phyloP scores from a whole-genome alignment of 2,888 invertebrate genomes.

The Cistogaster globosa region DNA sequence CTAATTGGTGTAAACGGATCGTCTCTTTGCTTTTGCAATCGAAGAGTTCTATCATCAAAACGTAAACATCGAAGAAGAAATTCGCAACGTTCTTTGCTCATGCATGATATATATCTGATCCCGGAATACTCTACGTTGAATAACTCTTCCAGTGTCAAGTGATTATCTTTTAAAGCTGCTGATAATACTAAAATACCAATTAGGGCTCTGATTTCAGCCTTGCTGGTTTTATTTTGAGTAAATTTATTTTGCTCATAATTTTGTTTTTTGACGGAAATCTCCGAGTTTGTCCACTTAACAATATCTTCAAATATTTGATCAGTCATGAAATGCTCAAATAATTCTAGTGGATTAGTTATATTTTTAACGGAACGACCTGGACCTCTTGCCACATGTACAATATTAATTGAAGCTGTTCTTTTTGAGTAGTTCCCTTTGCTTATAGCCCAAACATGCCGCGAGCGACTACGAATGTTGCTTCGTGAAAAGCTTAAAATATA shows the following conservation, averaged over 20 bases:
- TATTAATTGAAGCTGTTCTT: constrained; percentile 21
- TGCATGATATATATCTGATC: background rate
- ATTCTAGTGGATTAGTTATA: constrained; percentile 39
- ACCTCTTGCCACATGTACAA: constrained; percentile 25
- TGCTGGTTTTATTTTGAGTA: too few relatives aligned
- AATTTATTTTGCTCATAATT: too few relatives aligned
- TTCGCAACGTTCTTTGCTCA: constrained; percentile 27
- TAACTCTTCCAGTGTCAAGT: too few relatives aligned
- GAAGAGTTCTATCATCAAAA: constrained; percentile 60
- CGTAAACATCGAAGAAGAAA: constrained; percentile 19
- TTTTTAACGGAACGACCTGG: constrained; percentile 24
- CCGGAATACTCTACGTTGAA: too few relatives aligned
- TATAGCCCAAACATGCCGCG: background rate
- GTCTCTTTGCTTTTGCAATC: constrained; percentile 16
- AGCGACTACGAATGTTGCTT: too few relatives aligned
- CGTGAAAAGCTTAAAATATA: too few relatives aligned
- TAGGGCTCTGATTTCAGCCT: too few relatives aligned
- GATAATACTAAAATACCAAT: too few relatives aligned
- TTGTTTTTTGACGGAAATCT: too few relatives aligned
- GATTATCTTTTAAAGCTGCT: too few relatives aligned
- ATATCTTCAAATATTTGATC: background rate
- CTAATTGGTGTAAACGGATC: too few relatives aligned
- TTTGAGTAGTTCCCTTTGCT: constrained; percentile 14
- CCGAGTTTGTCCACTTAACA: too few relatives aligned
- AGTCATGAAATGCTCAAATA: constrained; percentile 54